A percentile compares a stretch with the other conserved stretches of the same genome.
phyloP scores from a whole-genome alignment of 2,113 vertebrate genomes.

The Acanthisitta chloris region DNA sequence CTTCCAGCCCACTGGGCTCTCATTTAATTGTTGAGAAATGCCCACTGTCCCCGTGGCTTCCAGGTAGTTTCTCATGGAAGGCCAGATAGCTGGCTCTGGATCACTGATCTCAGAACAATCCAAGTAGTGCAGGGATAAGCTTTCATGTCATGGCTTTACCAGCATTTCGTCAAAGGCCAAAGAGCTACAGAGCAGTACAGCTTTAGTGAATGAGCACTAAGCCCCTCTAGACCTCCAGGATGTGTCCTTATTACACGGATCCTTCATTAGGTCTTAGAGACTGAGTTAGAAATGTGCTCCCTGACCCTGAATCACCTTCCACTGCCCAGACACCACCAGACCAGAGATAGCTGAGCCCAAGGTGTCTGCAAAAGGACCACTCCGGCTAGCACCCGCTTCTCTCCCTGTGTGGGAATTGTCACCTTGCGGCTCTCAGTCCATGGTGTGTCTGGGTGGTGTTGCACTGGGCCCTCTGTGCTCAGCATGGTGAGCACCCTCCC shows the following conservation, averaged over 20 bases:
- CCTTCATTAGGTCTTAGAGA: background rate
- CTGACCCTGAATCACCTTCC: background rate
- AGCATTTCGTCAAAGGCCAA: background rate
- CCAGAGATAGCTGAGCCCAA: background rate
- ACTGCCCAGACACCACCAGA: rapidly evolving
- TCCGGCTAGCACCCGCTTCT: background rate
- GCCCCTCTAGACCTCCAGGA: background rate
- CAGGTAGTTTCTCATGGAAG: background rate
- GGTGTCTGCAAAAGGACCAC: background rate
- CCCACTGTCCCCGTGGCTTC: background rate
- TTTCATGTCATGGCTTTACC: background rate
- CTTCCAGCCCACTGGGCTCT: background rate
- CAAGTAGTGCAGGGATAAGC: background rate
- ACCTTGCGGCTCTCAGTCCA: background rate
- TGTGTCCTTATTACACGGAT: background rate
- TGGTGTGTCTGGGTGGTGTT: rapidly evolving
- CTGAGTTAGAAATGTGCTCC: background rate
- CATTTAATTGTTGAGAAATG: background rate
- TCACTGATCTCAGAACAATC: background rate
- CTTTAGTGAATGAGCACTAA: background rate
- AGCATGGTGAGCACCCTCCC: background rate
- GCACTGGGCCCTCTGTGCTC: background rate
- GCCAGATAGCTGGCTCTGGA: background rate
- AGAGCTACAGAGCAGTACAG: background rate
- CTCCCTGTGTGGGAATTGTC: background rate